A percentile compares a stretch with the other conserved stretches of the same genome.
Conservation (phyloP, 2,113 vertebrate genomes). For the Atrichornis clamosus region DNA sequence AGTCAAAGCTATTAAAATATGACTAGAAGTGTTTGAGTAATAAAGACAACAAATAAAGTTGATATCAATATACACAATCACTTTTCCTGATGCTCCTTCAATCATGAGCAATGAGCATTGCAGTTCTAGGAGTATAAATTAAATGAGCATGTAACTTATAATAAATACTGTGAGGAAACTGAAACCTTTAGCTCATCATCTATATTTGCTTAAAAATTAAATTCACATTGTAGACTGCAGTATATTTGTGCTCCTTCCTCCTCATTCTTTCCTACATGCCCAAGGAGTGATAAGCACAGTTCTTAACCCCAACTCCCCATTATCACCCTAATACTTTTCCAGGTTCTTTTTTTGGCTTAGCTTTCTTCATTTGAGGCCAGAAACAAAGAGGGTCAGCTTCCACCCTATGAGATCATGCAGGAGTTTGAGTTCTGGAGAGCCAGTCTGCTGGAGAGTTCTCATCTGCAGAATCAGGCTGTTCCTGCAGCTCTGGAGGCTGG, state of each 20-base stretch:
- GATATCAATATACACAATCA: background rate
- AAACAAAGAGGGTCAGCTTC: conserved; percentile 23
- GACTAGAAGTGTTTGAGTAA: background rate
- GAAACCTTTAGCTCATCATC: background rate
- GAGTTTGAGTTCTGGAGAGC: background rate
- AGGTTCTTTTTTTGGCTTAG: background rate
- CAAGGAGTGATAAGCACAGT: background rate
- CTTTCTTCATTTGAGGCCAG: background rate
- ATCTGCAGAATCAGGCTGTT: background rate
- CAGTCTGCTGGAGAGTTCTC: background rate
- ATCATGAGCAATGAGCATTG: background rate
- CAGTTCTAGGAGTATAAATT: background rate
- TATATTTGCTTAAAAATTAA: background rate
- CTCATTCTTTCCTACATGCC: background rate
- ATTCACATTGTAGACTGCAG: background rate
- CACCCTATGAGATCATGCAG: conserved; percentile 43
- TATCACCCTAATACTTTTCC: background rate
- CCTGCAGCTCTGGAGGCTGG: background rate
- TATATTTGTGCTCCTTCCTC: background rate
- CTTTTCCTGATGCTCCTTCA: background rate
- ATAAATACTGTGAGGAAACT: background rate
- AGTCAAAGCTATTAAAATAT: background rate
- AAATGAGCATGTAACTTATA: background rate
- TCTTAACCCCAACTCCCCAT: background rate
- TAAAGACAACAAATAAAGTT: conserved; percentile 26